A percentile compares a stretch with the other conserved stretches of the same genome.
Evolutionary conservation across 2,113 vertebrate genomes (phyloP).

Genomic region (Eupsittula cactorum): DNA sequence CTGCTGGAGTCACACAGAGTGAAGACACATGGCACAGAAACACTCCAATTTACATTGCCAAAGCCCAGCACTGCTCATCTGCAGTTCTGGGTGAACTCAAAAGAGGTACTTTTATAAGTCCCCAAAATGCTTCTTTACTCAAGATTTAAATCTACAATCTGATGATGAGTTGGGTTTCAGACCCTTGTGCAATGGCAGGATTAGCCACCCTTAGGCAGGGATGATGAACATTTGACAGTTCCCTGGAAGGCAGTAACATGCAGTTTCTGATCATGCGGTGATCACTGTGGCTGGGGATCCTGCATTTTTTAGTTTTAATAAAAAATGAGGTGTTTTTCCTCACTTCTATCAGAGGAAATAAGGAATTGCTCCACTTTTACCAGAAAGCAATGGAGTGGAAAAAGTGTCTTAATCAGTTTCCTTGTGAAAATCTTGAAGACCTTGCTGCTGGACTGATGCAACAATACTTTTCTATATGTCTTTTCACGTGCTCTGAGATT

Average conservation of each 20-base stretch:
- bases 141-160: background rate
- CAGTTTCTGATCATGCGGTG: background rate
- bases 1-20: background rate
- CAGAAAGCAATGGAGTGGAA: background rate
- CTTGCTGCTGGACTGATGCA: background rate
- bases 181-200: background rate
- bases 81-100: background rate
- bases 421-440: background rate
- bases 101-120: background rate
- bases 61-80: background rate
- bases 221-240: background rate
- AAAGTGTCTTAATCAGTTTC: background rate
- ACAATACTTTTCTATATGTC: background rate
- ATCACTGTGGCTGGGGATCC: background rate
- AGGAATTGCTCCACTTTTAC: background rate
- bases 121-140: background rate
- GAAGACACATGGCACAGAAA: background rate
- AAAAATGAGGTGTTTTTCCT: background rate
- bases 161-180: background rate
- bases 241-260: background rate
- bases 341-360: background rate
- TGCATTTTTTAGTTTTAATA: background rate
- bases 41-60: background rate
- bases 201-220: accelerated
- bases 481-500: background rate